phyloP scores from a whole-genome alignment of 2,888 invertebrate species.

The Boloria selene region DNA sequence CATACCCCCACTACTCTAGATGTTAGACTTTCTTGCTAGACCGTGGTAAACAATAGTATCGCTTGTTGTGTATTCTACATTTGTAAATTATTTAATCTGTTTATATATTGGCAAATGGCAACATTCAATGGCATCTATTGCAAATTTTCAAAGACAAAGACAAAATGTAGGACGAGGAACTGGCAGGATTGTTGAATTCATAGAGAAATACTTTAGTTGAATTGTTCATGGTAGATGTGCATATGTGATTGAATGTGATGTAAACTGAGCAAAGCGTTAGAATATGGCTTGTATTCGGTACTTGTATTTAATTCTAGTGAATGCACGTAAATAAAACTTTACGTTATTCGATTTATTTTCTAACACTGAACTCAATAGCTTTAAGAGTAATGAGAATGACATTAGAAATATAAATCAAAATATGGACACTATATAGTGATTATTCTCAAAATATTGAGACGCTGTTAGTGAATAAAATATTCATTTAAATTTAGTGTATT shows the following conservation, averaged over 20 bases:
- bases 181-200: too few relatives aligned
- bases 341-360: neutral
- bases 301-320: neutral
- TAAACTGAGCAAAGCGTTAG: slow-evolving; percentile 8
- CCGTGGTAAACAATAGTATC: too few relatives aligned
- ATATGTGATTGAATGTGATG: neutral
- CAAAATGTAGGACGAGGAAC: too few relatives aligned
- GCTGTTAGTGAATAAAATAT: slow-evolving; percentile 20
- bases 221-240: too few relatives aligned
- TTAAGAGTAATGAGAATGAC: neutral
- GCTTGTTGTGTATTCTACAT: too few relatives aligned
- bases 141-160: too few relatives aligned
- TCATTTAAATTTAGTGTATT: slow-evolving; percentile 34
- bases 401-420: neutral
- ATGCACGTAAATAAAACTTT: neutral
- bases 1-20: too few relatives aligned
- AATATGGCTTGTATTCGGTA: neutral
- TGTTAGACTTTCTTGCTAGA: too few relatives aligned
- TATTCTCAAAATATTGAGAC: slow-evolving; percentile 21
- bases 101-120: too few relatives aligned
- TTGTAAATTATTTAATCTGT: too few relatives aligned
- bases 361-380: neutral
- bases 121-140: too few relatives aligned
- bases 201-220: too few relatives aligned
- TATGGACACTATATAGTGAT: slow-evolving; percentile 8